Evolutionary conservation across 1,140 invertebrate species (phyloP).

Genomic region (Hyles vespertilio): DNA sequence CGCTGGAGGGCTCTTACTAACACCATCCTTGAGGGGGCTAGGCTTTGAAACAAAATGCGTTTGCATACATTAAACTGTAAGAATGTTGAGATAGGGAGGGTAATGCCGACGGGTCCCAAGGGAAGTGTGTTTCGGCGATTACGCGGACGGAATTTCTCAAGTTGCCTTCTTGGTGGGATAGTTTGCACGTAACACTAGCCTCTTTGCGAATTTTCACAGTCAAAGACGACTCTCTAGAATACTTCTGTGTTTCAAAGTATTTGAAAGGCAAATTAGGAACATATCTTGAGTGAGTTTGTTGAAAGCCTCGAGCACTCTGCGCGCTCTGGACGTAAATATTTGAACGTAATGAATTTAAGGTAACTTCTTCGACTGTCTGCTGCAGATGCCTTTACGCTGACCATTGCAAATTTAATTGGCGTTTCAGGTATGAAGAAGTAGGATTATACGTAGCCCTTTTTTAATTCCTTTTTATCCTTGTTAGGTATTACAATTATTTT

Average conservation of each 20-base stretch:
- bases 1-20: constrained; percentile 54
- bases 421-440: no score
- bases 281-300: constrained; percentile 44
- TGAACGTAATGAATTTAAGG: constrained; percentile 31
- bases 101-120: constrained; percentile 50
- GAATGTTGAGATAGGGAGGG: constrained; percentile 70
- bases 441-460: no score
- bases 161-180: constrained; percentile 58
- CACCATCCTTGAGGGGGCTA: constrained; percentile 63
- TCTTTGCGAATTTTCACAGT: constrained; percentile 59
- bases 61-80: constrained; percentile 75
- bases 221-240: constrained; percentile 48
- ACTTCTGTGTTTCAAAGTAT: constrained; percentile 64
- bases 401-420: no score
- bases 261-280: constrained; percentile 69
- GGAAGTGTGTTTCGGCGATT: constrained; percentile 69
- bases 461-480: no score
- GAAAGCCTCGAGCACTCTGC: constrained; percentile 27
- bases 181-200: constrained; percentile 66
- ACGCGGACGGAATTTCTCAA: constrained; percentile 68
- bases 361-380: constrained; percentile 3
- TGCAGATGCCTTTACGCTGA: neutral
- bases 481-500: no score
- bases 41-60: constrained; percentile 75
- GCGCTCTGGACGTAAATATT: constrained; percentile 40